Base-by-base conservation (phyloP, 2,888 invertebrate genomes). In the Crioceris asparagi region DNA sequence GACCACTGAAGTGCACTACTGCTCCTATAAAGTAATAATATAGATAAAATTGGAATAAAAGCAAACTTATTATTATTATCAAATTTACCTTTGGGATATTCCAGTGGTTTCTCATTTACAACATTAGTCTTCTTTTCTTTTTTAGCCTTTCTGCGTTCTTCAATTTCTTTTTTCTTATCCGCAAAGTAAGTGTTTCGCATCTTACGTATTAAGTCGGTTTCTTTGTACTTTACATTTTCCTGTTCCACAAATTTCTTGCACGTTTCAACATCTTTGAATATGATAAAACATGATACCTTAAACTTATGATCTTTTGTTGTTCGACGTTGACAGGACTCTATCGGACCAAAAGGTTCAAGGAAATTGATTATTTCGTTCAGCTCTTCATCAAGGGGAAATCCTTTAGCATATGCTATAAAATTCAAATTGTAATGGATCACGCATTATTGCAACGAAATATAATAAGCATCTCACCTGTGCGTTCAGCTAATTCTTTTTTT, bases 251-350 rank as follows among this genome's bases (percentile, higher is more conserved):
- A 88, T 41, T 77, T 79, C 50, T 85, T 78, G 2, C 90, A 87
- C 56, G 77, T 75, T 36, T 91, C 92, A 36, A 75, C 70, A 18
- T 77, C 81, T 51, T 79, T 76, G 62, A 94, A 97, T 4, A 86
- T 83, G 7, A 81, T 77, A 62, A 93, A 94, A 32, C 93, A 79
- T 2, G 96, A 96, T 33, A 96, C 97, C 67, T 96, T 90, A 59
- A 90, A 90, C 41, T 73, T 62, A 34, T 74, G 69, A 31, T 72
- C 69, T 46, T 74, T 76, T 44, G 69, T 70, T 38, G 75, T 70
- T 32, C 72, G 64, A 70, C 77, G 75, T 2, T 69, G 68, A 8
- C 88, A 67, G 51, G 81, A 80, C 33, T 82, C 80, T 0, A 59
- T 45, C 1, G 56, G 53, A 0, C 84, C 84, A 57, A 72, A 75